Base-by-base conservation (phyloP, 64 coral and sea anemone species). In the Montipora efflorescens region DNA sequence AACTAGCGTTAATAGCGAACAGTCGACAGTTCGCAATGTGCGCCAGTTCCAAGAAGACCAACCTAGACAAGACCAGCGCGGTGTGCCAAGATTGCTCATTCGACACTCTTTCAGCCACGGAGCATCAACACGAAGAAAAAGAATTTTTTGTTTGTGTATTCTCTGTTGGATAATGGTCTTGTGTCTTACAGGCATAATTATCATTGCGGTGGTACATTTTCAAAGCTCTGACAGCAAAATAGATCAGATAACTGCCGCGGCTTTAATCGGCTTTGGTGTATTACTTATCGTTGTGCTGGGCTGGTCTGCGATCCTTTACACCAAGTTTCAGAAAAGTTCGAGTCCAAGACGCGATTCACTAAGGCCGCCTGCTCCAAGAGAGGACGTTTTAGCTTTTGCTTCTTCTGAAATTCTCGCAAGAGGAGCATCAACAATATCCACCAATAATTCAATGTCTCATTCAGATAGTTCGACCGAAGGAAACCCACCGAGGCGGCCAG, bases 201-300 rank as follows among this genome's bases (percentile, higher is more conserved):
- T 86, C 1, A 86, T 86, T 49, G 82, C 82, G 21, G 82, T 86
- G n/a, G 82, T 86, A 71, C 82, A 86, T 43, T 86, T 86, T 86
- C 82, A 86, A 86, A 49, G 66, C n/a, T 86, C 82, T 49, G 19
- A 70, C 45, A 86, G 59, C 66, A 19, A 72, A 69, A 86, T 71
- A 0, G 82, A 86, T 72, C 82, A 86, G 82, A 86, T 86, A 71
- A 86, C 59, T 72, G 66, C 82, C 4, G 82, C 64, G 1, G 82
- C 82, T 6, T 13, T 86, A 7, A 86, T 86, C 46, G 82, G 82
- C 0, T 86, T 86, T 71, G 82, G 82, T 5, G 47, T 86, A 48
- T 72, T 86, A 47, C 82, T 86, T 10, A 51, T 86, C 66, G 67
- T 86, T 50, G 82, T 86, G 15, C 46, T 86, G 46, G 62, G 44